Evolutionary conservation across 2,797 vertebrate species (phyloP).

Genomic region (Cetoscarus ocellatus): DNA sequence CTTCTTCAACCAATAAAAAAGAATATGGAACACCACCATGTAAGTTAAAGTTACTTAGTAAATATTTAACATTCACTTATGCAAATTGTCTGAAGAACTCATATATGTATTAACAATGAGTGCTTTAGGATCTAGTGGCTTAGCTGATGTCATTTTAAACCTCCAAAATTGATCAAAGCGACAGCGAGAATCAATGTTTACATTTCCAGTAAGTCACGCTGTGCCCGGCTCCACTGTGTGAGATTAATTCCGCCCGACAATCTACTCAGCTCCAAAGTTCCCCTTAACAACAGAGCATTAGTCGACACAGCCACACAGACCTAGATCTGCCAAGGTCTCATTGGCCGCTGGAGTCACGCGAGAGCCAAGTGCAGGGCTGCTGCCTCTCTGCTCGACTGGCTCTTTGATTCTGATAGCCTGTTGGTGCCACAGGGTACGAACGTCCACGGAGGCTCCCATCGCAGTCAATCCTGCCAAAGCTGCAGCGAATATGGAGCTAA

Average conservation of each 20-base stretch:
- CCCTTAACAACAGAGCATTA: slow-evolving; percentile 84
- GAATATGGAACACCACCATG: slow-evolving; percentile 8
- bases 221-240: slow-evolving; percentile 53
- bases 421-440: slow-evolving; percentile 74
- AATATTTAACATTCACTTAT: slow-evolving; percentile 30
- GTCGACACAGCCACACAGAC: slow-evolving; percentile 76
- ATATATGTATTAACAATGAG: background rate
- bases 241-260: slow-evolving; percentile 78
- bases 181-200: slow-evolving; percentile 52
- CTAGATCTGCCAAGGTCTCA: slow-evolving; percentile 75
- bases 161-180: slow-evolving; percentile 5
- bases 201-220: slow-evolving; percentile 60
- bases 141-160: slow-evolving; percentile 16
- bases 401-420: slow-evolving; percentile 79
- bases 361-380: slow-evolving; percentile 56
- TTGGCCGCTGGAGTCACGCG: slow-evolving; percentile 81
- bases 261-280: slow-evolving; percentile 77
- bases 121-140: slow-evolving; percentile 2
- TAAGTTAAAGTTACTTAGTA: slow-evolving; percentile 51
- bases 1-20: slow-evolving; percentile 34
- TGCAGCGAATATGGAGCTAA: slow-evolving; percentile 11
- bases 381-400: slow-evolving; percentile 70
- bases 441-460: slow-evolving; percentile 41
- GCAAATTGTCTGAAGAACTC: too few species aligned
- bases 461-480: slow-evolving; percentile 42